Conservation (phyloP, 2,797 vertebrate species). For the Pipistrellus nathusii region DNA sequence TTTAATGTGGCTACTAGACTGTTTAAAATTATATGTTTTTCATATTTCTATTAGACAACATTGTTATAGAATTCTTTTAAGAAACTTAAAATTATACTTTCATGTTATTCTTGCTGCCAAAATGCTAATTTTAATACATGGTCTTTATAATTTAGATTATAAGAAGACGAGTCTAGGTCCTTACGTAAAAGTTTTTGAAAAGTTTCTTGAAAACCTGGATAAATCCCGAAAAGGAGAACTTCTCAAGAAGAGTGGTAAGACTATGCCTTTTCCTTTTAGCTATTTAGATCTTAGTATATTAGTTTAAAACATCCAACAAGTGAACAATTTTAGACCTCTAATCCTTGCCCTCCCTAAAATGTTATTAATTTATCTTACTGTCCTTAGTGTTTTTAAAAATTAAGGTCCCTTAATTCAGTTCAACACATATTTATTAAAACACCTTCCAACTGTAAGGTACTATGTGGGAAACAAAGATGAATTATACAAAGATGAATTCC, state of each 20-base stretch:
- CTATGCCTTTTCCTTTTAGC: neutral
- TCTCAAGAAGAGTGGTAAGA: constrained; percentile 92
- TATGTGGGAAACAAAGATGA: constrained; percentile 19
- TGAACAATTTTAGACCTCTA: constrained; percentile 34
- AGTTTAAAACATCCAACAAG: constrained; percentile 25
- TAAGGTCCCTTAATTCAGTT: constrained; percentile 36
- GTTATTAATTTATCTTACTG: constrained; percentile 39
- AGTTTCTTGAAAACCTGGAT: constrained; percentile 93
- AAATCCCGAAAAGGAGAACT: constrained; percentile 91
- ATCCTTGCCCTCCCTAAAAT: neutral
- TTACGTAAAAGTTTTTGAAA: constrained; percentile 93
- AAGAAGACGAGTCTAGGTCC: constrained; percentile 95
- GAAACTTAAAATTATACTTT: constrained; percentile 38
- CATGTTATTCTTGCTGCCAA: constrained; percentile 52
- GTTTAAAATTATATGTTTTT: constrained; percentile 41
- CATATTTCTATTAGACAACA: neutral
- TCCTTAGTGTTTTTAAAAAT: constrained; percentile 41
- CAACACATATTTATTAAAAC: constrained; percentile 39
- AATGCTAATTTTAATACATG: constrained; percentile 8
- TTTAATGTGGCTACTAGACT: constrained; percentile 16
- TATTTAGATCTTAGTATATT: neutral
- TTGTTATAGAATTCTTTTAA: constrained; percentile 16
- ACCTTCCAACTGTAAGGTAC: neutral
- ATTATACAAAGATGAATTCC: constrained; percentile 43
- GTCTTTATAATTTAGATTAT: constrained; percentile 90